Conservation (phyloP, 2,113 vertebrate species). For the Poecilia latipinna region DNA sequence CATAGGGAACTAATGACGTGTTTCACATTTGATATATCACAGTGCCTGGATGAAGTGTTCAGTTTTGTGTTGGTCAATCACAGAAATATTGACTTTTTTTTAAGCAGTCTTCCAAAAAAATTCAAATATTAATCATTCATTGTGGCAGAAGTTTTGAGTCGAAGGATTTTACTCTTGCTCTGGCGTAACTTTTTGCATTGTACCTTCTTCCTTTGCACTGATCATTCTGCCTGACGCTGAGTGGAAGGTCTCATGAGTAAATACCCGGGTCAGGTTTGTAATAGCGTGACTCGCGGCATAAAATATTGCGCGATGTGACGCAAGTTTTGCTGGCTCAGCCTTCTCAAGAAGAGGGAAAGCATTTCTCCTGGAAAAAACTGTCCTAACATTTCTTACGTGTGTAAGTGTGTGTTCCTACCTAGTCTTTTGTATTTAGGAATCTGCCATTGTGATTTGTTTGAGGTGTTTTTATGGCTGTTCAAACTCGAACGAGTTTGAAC, state of each 20-base stretch:
- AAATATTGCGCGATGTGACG: slow-evolving; percentile 44
- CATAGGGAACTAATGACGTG: background rate
- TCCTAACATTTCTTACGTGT: slow-evolving; percentile 32
- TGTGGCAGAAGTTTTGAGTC: background rate
- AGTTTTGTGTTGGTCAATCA: no score
- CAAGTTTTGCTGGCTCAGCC: slow-evolving; percentile 25
- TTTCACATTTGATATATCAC: background rate
- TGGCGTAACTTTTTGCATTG: background rate
- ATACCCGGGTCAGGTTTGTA: slow-evolving; percentile 10
- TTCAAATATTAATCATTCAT: background rate
- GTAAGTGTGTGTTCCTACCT: slow-evolving; percentile 4
- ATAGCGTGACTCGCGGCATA: slow-evolving; percentile 32
- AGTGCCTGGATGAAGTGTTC: background rate
- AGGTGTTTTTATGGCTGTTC: background rate
- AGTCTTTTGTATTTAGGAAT: slow-evolving; percentile 2
- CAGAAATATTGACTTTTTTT: no score
- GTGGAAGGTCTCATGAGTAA: background rate
- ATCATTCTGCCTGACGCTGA: background rate
- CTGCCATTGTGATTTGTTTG: background rate
- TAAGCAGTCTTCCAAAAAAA: background rate
- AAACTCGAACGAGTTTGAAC: background rate
- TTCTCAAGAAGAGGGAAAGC: background rate
- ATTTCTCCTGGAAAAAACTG: background rate
- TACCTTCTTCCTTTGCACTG: background rate
- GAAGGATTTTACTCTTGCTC: background rate